Evolutionary conservation across 2,888 invertebrate genomes (phyloP).

Genomic region (Galerucella nymphaeae): DNA sequence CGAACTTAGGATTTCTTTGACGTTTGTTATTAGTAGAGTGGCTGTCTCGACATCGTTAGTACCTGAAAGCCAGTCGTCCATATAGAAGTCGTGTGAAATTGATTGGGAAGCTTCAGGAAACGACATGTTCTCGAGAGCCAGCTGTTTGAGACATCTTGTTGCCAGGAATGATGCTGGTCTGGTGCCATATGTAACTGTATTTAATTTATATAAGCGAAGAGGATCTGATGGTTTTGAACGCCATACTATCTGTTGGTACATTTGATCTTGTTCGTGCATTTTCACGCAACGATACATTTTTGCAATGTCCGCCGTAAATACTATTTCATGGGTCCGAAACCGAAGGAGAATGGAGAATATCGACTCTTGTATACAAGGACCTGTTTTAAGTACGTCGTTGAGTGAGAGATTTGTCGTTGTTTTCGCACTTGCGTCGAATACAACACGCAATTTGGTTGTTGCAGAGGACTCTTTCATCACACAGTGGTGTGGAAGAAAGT

Average conservation of each 20-base stretch:
- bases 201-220: constrained; percentile 4
- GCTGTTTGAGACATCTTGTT: neutral
- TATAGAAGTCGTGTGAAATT: too few relatives aligned
- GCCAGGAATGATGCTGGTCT: neutral
- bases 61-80: too few relatives aligned
- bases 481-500: neutral
- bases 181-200: constrained; percentile 33
- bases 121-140: neutral
- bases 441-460: constrained; percentile 28
- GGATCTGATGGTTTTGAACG: neutral
- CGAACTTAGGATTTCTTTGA: constrained; percentile 19
- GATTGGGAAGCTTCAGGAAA: neutral
- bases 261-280: neutral
- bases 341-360: constrained; percentile 28
- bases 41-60: neutral
- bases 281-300: constrained; percentile 2
- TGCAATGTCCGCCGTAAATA: constrained; percentile 25
- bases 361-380: constrained; percentile 38
- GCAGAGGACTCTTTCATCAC: neutral
- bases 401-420: constrained; percentile 38
- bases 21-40: neutral
- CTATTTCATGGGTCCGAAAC: constrained; percentile 19
- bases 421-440: constrained; percentile 32
- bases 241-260: neutral
- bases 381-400: constrained; percentile 44